Percentiles rank a stretch among this genome's conserved stretches.
These are phyloP conservation scores for Hylyphantes graminicola DNA, from an alignment of 1,140 invertebrate genomes.

Conservation along the genomic window DNA sequence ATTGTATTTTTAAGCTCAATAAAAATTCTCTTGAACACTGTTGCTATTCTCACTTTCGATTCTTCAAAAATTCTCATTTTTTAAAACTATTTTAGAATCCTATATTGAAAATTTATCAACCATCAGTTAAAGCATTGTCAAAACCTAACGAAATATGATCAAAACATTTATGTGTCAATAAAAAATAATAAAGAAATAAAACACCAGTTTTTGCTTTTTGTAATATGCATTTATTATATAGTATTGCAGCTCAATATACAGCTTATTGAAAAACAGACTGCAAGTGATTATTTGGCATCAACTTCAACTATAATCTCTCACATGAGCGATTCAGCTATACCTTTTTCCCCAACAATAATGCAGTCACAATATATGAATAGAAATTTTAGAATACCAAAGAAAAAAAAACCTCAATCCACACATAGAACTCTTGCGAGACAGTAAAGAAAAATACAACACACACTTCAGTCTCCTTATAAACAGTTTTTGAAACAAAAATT, in stretches of 20 bases:
- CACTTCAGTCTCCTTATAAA: no score
- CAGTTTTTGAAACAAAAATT: no score
- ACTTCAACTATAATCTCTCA: constrained; percentile 39
- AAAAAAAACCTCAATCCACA: constrained; percentile 53
- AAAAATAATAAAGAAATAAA: constrained; percentile 2
- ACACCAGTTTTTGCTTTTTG: constrained; percentile 30
- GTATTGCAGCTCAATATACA: constrained; percentile 58
- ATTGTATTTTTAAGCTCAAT: no score
- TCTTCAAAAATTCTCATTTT: no score
- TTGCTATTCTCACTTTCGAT: no score
- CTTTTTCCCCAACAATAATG: constrained; percentile 1
- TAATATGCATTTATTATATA: constrained; percentile 54
- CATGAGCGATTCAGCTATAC: constrained; percentile 26
- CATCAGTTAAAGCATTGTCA: no score
- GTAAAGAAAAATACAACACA: constrained; percentile 5
- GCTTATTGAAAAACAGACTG: constrained; percentile 47
- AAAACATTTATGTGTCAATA: neutral
- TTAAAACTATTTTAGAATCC: no score
- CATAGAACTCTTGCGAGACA: constrained; percentile 30
- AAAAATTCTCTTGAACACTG: no score
- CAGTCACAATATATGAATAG: constrained; percentile 49
- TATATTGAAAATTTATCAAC: no score
- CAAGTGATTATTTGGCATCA: constrained; percentile 53
- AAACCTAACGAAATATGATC: no score
- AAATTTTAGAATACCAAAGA: constrained; percentile 39